Conservation (phyloP, 2,888 invertebrate species). For the Busseola fusca region DNA sequence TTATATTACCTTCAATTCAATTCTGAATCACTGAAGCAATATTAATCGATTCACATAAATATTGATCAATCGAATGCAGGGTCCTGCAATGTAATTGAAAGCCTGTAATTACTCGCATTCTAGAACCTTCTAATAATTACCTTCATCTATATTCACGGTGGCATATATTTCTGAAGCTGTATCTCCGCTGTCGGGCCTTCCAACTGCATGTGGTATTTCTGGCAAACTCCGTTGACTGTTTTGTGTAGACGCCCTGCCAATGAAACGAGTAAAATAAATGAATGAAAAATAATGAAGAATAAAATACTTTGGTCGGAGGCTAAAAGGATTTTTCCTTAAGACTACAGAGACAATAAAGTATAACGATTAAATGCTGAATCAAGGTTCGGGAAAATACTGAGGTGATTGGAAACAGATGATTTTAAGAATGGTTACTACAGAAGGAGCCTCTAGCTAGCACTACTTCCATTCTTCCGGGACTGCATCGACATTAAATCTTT, state of each 20-base stretch:
- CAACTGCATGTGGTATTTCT: slow-evolving; percentile 93
- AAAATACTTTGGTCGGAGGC: background rate
- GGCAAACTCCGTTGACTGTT: slow-evolving; percentile 93
- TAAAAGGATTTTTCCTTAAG: slow-evolving; percentile 25
- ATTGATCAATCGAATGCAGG: slow-evolving; percentile 45
- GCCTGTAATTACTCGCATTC: slow-evolving; percentile 16
- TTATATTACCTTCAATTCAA: slow-evolving; percentile 22
- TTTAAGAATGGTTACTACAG: background rate
- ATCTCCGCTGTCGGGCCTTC: slow-evolving; percentile 91
- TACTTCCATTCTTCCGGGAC: background rate
- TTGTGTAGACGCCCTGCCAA: slow-evolving; percentile 84
- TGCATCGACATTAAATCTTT: background rate
- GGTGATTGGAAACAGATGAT: background rate
- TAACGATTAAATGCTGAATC: background rate
- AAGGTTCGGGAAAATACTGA: background rate
- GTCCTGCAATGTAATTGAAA: slow-evolving; percentile 23
- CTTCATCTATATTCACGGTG: slow-evolving; percentile 91
- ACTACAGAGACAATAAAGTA: background rate
- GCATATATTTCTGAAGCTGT: slow-evolving; percentile 96
- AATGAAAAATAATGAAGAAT: slow-evolving; percentile 4
- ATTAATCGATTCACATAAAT: slow-evolving; percentile 50
- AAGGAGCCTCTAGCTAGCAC: background rate
- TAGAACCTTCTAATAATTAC: slow-evolving; percentile 64
- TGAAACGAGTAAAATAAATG: slow-evolving; percentile 21
- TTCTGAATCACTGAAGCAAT: slow-evolving; percentile 36